These are phyloP conservation scores for Agonopterix heracliana DNA, from an alignment of 2,888 invertebrate genomes.

Conservation along the genomic window DNA sequence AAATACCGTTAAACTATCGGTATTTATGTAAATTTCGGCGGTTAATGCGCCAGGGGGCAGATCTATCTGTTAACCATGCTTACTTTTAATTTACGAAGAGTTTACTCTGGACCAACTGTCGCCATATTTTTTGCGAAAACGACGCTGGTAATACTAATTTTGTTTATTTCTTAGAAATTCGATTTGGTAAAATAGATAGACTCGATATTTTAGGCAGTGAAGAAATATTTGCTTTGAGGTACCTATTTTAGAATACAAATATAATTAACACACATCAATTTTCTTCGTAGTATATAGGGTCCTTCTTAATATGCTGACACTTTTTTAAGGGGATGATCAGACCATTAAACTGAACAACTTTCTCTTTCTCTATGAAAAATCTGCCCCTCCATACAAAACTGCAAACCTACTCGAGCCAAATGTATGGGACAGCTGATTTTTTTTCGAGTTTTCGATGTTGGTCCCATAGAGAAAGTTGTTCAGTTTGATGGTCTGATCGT, in stretches of 20 bases:
- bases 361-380: too few relatives aligned
- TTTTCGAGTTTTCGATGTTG: too few relatives aligned
- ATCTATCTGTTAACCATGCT: constrained; percentile 26
- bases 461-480: too few relatives aligned
- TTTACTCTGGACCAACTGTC: constrained; percentile 24
- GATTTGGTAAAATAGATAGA: too few relatives aligned
- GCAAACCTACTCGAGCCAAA: too few relatives aligned
- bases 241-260: neutral
- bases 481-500: too few relatives aligned
- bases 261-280: neutral
- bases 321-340: too few relatives aligned
- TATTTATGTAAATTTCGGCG: constrained; percentile 4
- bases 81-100: constrained; percentile 57
- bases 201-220: neutral
- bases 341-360: too few relatives aligned
- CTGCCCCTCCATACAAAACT: too few relatives aligned
- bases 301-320: too few relatives aligned
- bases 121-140: constrained; percentile 5
- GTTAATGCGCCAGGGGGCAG: constrained; percentile 3
- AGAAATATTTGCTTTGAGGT: neutral
- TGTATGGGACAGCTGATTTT: too few relatives aligned
- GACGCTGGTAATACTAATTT: constrained; percentile 7
- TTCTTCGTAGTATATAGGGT: too few relatives aligned
- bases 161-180: constrained; percentile 1
- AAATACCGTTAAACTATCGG: constrained; percentile 9